A percentile compares a stretch with the other conserved stretches of the same genome.
Evolutionary conservation across 53 echinoderm and acorn worm genomes (phyloP).

Genomic region (Mesocentrotus franciscanus): DNA sequence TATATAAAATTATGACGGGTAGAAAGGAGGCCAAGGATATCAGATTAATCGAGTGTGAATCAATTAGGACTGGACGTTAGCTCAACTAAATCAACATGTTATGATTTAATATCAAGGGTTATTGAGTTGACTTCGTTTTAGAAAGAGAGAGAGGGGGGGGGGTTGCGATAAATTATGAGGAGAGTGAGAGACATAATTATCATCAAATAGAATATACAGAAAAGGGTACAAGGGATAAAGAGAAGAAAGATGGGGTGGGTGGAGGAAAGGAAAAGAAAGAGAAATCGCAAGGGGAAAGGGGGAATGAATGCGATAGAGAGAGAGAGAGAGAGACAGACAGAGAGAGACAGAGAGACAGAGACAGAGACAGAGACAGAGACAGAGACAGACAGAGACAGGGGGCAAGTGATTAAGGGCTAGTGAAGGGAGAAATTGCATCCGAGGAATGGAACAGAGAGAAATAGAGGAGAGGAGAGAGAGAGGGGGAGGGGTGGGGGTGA

Average conservation of each 20-base stretch:
- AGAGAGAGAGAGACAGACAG: background rate
- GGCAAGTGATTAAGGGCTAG: background rate
- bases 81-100: background rate
- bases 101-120: background rate
- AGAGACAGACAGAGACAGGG: background rate
- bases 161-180: background rate
- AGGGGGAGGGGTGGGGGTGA: no score
- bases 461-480: no score
- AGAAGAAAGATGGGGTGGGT: background rate
- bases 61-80: background rate
- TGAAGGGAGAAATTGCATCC: no score
- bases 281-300: background rate
- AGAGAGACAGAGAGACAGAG: background rate
- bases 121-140: background rate
- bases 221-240: background rate
- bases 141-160: background rate
- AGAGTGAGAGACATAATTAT: background rate
- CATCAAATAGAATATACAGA: background rate
- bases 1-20: background rate
- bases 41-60: constrained; percentile 1
- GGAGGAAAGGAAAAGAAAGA: background rate
- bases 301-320: background rate
- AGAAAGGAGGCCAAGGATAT: constrained; percentile 17
- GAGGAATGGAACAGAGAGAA: no score
- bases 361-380: background rate